Conservation (phyloP, 2,113 vertebrate genomes). For the Pteruthius melanotis region DNA sequence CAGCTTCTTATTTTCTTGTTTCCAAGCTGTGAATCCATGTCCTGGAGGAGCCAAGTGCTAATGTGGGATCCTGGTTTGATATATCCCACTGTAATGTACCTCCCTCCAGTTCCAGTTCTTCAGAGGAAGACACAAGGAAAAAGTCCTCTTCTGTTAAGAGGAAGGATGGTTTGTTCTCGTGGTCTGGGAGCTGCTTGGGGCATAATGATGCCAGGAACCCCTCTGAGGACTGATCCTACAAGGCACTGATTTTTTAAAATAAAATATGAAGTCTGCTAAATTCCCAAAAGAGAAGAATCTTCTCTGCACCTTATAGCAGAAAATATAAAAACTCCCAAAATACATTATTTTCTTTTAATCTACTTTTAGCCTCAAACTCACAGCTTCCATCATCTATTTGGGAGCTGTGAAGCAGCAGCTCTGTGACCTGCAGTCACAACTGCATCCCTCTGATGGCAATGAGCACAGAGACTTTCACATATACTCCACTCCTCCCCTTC, state of each 20-base stretch:
- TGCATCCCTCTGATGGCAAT: neutral
- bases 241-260: neutral
- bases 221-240: neutral
- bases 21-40: neutral
- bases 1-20: neutral
- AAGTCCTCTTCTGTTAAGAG: neutral
- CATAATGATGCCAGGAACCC: neutral
- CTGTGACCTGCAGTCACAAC: neutral
- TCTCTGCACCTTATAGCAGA: neutral
- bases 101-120: neutral
- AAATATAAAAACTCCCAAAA: neutral
- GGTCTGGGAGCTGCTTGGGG: neutral
- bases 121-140: neutral
- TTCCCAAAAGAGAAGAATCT: neutral
- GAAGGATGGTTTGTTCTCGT: neutral
- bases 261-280: neutral
- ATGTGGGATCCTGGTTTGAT: neutral
- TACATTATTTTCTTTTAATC: neutral
- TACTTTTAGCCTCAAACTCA: neutral
- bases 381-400: neutral
- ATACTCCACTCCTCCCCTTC: neutral
- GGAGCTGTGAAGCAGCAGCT: neutral
- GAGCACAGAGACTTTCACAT: neutral
- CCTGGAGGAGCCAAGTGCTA: neutral
- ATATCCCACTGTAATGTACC: rapidly evolving